Base-by-base conservation (phyloP, 2,113 vertebrate genomes). In the Uria aalge region DNA sequence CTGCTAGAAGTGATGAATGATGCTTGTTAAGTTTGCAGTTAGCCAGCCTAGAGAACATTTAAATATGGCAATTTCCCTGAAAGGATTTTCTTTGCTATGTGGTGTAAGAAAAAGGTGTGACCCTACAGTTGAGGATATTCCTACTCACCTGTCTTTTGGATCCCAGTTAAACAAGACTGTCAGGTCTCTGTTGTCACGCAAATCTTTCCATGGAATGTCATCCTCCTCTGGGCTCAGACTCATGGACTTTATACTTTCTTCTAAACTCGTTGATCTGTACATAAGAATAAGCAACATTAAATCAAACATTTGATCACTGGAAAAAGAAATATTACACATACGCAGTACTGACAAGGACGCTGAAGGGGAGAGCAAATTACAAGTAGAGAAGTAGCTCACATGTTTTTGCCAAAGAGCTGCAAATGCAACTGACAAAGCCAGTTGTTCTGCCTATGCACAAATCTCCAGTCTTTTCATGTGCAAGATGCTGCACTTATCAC, bases 231-330 rank as follows among this genome's bases (percentile, higher is more conserved):
- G 98, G 96, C 95, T 99, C 92, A 99, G 96, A 96, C 98, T 98
- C 99, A 99, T 99, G 92, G 99, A 98, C 96, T 99, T 99, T 96
- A 99, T 98, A 93, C 98, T 99, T 97, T 99, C 99, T 98, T 99
- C 99, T 97, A 99, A 98, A 96, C 98, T 99, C 80, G 98, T 97
- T 57, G 99, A 98, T 97, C 99, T 99, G 92, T 40, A 64, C 3
- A 4, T 40, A 40, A 91, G 64, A 90, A 62, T 23, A 55, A 93
- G 40, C 21, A 72, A 34, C 38, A 30, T 63, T 38, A 53, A 50
- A 94, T 55, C 62, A 76, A 92, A 76, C 18, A n/a, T 8, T 32
- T 52, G 7, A 84, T 41, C 26, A 14, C 21, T 71, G 19, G 41
- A 69, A 75, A 77, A 3, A 30, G n/a, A 27, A 43, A 5, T 1